Conservation (phyloP, 1,140 invertebrate genomes). For the Akabosia matsudoensis region DNA sequence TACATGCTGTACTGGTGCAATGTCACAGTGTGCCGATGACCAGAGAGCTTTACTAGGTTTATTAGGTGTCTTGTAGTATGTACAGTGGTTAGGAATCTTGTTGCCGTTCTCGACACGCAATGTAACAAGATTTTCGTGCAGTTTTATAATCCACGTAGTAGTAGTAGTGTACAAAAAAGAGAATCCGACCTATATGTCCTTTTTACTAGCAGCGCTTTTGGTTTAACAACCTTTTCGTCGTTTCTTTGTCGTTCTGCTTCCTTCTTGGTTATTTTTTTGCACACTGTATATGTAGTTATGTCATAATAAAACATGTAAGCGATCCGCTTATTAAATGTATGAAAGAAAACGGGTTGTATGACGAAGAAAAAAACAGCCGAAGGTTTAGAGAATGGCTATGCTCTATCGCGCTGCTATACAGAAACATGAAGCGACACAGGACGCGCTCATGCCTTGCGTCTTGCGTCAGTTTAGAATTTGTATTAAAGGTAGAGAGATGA, state of each 20-base stretch:
- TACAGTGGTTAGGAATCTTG: too few species aligned
- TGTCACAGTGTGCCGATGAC: background rate
- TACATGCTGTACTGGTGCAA: too few species aligned
- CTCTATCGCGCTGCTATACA: background rate
- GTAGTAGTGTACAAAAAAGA: background rate
- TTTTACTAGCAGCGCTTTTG: background rate
- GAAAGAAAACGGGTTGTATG: too few species aligned
- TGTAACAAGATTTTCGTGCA: too few species aligned
- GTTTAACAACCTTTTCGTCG: constrained; percentile 17
- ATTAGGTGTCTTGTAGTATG: background rate
- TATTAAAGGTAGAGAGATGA: background rate
- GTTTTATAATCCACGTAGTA: background rate
- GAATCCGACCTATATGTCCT: background rate
- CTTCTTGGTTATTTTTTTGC: background rate
- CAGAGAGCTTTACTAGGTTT: background rate
- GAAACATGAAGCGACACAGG: too few species aligned
- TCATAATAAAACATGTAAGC: background rate
- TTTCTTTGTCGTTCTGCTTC: background rate
- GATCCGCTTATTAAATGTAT: too few species aligned
- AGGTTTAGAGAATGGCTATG: background rate
- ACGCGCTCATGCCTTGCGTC: background rate
- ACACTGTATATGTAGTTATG: background rate
- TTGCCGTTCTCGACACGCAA: too few species aligned
- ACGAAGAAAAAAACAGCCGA: too few species aligned
- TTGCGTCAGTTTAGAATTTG: background rate